These are phyloP conservation scores for Arge pagana DNA, from an alignment of 2,888 invertebrate genomes.

Conservation along the genomic window DNA sequence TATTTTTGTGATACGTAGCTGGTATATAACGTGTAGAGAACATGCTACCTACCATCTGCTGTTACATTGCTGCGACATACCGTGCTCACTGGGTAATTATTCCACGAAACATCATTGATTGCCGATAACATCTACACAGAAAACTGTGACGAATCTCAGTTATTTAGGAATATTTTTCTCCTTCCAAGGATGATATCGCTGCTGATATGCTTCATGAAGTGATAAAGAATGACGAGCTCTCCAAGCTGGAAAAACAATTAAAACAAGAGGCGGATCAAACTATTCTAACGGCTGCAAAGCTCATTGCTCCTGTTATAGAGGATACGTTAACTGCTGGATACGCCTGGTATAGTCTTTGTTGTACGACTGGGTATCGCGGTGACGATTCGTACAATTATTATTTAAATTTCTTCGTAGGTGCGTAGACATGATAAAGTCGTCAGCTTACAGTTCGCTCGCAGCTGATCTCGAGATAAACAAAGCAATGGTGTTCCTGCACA, in stretches of 20 bases:
- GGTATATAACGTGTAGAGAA: too few relatives aligned
- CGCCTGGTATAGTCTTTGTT: constrained; percentile 42
- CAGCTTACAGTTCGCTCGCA: constrained; percentile 81
- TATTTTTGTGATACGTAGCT: too few relatives aligned
- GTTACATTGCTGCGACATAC: too few relatives aligned
- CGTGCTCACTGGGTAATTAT: too few relatives aligned
- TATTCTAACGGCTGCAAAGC: constrained; percentile 83
- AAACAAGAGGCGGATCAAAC: constrained; percentile 78
- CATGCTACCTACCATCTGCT: too few relatives aligned
- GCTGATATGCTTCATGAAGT: constrained; percentile 70
- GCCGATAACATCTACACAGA: too few relatives aligned
- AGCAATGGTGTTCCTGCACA: constrained; percentile 81
- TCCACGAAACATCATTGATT: too few relatives aligned
- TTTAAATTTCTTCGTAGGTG: constrained; percentile 73
- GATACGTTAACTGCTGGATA: constrained; percentile 68
- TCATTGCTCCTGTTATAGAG: constrained; percentile 86
- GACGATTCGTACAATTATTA: too few relatives aligned
- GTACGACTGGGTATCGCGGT: too few relatives aligned
- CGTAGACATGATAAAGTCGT: constrained; percentile 89
- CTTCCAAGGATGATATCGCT: constrained; percentile 64
- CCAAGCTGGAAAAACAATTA: constrained; percentile 72
- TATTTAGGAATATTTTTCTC: too few relatives aligned
- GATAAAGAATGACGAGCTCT: constrained; percentile 77
- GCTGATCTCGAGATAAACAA: constrained; percentile 91
- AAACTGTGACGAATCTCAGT: too few relatives aligned